A percentile compares a stretch with the other conserved stretches of the same genome.
These are phyloP conservation scores for Hydrochoerus hydrochaeris DNA, from an alignment of 2,113 vertebrate genomes.

Conservation along the genomic window DNA sequence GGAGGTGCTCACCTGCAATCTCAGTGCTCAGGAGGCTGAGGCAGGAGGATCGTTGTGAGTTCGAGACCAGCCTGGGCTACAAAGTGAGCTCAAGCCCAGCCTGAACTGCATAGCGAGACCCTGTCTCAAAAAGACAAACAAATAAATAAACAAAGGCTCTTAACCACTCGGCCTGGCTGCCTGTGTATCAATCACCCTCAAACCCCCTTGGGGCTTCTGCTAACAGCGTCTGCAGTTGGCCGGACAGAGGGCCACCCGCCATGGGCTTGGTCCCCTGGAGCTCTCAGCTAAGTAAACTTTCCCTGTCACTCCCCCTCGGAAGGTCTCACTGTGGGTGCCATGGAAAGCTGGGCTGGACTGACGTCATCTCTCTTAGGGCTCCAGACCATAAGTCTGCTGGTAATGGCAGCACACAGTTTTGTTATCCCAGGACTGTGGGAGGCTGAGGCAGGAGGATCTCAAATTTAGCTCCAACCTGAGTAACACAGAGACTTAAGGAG, in stretches of 20 bases:
- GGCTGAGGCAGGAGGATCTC: not conserved
- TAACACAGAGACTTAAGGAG: not conserved
- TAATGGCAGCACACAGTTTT: not conserved
- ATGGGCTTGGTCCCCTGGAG: rapidly evolving
- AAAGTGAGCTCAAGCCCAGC: too few species aligned
- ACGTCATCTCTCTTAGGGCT: not conserved
- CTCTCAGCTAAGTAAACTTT: too few species aligned
- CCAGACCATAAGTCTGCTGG: not conserved
- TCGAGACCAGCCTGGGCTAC: too few species aligned
- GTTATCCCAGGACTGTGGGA: not conserved
- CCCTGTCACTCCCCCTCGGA: too few species aligned
- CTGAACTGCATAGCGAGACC: too few species aligned
- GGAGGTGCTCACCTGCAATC: too few species aligned
- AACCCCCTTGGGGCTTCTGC: rapidly evolving
- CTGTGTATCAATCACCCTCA: rapidly evolving
- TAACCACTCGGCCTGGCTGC: not conserved
- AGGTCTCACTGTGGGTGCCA: not conserved
- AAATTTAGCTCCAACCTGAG: not conserved
- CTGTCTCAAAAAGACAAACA: too few species aligned
- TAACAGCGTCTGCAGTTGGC: not conserved
- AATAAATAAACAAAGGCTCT: not conserved
- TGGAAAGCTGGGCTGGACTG: not conserved
- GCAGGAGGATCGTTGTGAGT: too few species aligned
- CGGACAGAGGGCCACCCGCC: rapidly evolving
- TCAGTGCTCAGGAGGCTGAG: too few species aligned